Base-by-base conservation (phyloP, 2,797 vertebrate species). In the Coilia nasus region DNA sequence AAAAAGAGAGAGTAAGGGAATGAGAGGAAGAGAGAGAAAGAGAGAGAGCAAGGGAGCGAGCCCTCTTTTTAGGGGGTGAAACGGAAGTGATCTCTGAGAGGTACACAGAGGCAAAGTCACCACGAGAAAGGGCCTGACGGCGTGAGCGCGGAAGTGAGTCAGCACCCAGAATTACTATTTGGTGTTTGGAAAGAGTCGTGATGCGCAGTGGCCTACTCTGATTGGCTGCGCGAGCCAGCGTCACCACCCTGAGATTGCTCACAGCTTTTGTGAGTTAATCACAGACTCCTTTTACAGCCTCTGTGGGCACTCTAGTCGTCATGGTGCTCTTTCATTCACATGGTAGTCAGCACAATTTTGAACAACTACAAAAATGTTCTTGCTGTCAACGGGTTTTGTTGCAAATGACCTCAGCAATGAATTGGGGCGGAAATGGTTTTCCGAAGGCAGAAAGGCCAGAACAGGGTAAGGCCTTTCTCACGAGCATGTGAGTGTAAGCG, bases 281-380 rank as follows among this genome's bases (percentile, higher is more conserved):
- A 71, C 64, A 15, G 28, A 71, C 47, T 44, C n/a, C 5, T 81
- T 47, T 82, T 23, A 78, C 44, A 10, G 57, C 28, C 3, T 35
- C 28, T 71, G 31, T 31, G 3, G 17, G 57, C 57, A 21, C 57
- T 59, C 17, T 1, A 7, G 57, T 71, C 64, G 35, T 17, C 28
- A 17, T 6, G 67, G 31, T 75, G 67, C 35, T 78, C 71, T 31
- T 35, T 35, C 67, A 21, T 44, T 35, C 35, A 44, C 31, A 44
- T 44, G 35, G 14, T 78, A 59, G 0, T 86, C 87, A 89, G 82
- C 87, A 82, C 60, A 71, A 25, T 25, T 6, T 7, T 41, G 11
- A 80, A 47, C 23, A 21, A 23, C 67, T 7, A n/a, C 0, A 78
- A 15, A 57, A 10, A 11, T 50, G 60, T 46, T 10, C 21, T 35